Evolutionary conservation across 1,140 invertebrate species (phyloP), one percentile per base, ranked within the genome.

Genomic region (Plutomurus gul): DNA sequence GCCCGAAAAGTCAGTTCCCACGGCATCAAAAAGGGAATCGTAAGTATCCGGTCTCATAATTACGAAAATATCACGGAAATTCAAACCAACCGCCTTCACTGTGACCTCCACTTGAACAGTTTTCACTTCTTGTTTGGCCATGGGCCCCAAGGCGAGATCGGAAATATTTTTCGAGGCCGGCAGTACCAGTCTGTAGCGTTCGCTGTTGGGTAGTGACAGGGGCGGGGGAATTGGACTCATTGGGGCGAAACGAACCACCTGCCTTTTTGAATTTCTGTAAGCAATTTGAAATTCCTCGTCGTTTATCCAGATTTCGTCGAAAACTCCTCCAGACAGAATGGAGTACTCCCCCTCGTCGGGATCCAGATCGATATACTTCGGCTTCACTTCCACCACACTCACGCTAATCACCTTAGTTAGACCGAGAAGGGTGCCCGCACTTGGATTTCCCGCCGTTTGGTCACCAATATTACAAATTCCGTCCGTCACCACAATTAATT

Each of bases 1-100:
- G 47, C 78, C 78, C 0, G 78, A 22, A 33, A 79, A 65, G 27
- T 79, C 78, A 1, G 71, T 75, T 30, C 78, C 78, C 7, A 79
- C 77, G 2, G 70, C 70, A 6, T 72, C 70, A 43, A 40, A 72
- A 3, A 8, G 18, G 3, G 70, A 72, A 25, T 72, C 37, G n/a
- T 43, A 72, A 22, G 37, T 72, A 16, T 77, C 76, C 6, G 77
- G 77, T 5, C 43, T 33, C 22, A 79, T 33, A 16, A 79, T 51
- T 0, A 51, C 27, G 22, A 79, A 65, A 36, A 79, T 36, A 33
- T 79, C 77, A 40, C 72, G 46, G 77, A 79, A 79, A 43, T 79
- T 79, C 8, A 80, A 40, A n/a, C 25, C 43, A 16, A 72, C 40
- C 0, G 30, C 51, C 20, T 75, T 71, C 6, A 80, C 39, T 22